Percentiles rank a stretch among this genome's conserved stretches.
Evolutionary conservation across 2,888 invertebrate species (phyloP).

Genomic region (Pristionchus entomophagus): DNA sequence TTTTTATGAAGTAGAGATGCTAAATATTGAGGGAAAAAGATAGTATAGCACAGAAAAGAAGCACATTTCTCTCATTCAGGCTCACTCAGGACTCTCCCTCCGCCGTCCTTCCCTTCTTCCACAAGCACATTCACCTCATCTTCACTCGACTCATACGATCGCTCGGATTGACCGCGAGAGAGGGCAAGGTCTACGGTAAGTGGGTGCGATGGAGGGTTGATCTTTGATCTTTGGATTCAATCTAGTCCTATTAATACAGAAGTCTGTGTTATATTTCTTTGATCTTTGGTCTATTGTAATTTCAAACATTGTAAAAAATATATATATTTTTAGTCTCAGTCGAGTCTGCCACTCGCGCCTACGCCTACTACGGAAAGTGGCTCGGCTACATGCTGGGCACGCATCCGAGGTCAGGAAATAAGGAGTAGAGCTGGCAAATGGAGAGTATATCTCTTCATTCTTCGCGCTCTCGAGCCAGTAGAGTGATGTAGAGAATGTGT

Average conservation of each 20-base stretch:
- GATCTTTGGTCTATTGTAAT: conserved; percentile 33
- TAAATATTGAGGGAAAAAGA: too few species aligned
- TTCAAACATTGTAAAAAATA: too few species aligned
- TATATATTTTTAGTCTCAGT: conserved; percentile 6
- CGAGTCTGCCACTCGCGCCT: conserved; percentile 1
- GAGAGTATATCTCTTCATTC: too few species aligned
- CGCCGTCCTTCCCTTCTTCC: conserved; percentile 44
- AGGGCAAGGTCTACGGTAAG: conserved; percentile 55
- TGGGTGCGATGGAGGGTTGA: background rate
- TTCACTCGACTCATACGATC: conserved; percentile 58
- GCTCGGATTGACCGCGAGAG: conserved; percentile 54
- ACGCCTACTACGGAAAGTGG: conserved; percentile 40
- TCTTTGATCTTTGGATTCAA: background rate
- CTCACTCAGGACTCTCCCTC: conserved; percentile 34
- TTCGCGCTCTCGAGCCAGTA: background rate
- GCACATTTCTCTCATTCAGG: background rate
- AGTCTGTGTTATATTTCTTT: background rate
- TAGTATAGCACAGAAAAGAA: too few species aligned
- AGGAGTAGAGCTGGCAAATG: background rate
- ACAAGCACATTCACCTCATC: conserved; percentile 30
- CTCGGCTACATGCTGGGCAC: conserved; percentile 31
- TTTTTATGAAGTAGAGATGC: background rate
- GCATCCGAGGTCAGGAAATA: conserved; percentile 35
- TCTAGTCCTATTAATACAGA: background rate
- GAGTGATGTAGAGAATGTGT: too few species aligned